Percentiles rank a stretch among this genome's conserved stretches.
These are phyloP conservation scores for Simalia tracyae DNA, from an alignment of 2,797 vertebrate species.

Conservation along the genomic window DNA sequence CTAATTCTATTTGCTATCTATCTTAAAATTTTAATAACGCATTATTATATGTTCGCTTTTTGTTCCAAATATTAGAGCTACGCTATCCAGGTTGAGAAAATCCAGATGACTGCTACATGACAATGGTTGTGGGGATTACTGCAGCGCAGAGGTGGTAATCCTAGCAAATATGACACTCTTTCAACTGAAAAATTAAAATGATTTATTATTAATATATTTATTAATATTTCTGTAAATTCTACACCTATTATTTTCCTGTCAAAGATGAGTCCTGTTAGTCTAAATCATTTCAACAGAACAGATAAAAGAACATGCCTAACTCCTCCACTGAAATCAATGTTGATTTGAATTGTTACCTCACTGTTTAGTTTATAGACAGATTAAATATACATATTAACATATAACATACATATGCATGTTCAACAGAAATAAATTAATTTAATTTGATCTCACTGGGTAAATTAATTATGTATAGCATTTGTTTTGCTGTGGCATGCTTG, in stretches of 20 bases:
- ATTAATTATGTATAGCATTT: neutral
- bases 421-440: neutral
- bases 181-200: neutral
- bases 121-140: neutral
- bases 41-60: slow-evolving; percentile 15
- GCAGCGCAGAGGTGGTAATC: neutral
- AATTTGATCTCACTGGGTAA: neutral
- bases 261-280: neutral
- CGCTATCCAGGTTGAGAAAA: neutral
- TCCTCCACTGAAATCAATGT: neutral
- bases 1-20: neutral
- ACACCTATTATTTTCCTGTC: neutral
- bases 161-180: neutral
- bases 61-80: neutral
- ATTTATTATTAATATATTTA: neutral
- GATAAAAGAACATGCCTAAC: neutral
- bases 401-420: neutral
- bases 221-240: neutral
- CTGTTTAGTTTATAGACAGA: neutral
- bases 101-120: neutral
- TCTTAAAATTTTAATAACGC: slow-evolving; percentile 11
- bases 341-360: neutral
- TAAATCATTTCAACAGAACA: neutral
- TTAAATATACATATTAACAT: neutral
- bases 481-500: neutral